Evolutionary conservation across 1,140 invertebrate genomes (phyloP), one percentile per base, ranked within the genome.

Genomic region (Phocides pigmalion): DNA sequence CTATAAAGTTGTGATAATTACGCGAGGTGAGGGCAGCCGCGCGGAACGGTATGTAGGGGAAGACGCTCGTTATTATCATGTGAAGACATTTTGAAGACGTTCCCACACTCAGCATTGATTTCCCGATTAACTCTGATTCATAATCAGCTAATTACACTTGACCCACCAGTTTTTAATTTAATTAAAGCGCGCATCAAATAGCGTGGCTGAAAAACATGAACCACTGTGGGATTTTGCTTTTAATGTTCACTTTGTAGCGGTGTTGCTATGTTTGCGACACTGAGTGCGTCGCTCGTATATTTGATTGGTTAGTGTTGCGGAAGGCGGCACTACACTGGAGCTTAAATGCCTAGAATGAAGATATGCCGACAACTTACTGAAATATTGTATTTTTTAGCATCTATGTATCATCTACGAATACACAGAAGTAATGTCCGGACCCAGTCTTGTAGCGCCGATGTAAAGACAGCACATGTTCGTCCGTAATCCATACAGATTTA

Each of bases 81-180:
- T 89, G 88, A 90, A 90, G 88, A 90, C 68, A 76, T 86, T 89
- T 87, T 76, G 76, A 88, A 90, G 84, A 88, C 84, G 84, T 90
- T 90, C 88, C 88, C 88, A 90, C 88, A 80, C 70, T 56, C 54
- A 70, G 76, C 81, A 79, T 81, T 87, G 87, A 87, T 90, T 88
- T 74, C 77, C 79, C 70, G 79, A 87, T 88, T 80, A 82, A 80
- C 81, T 80, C 76, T 79, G 84, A 88, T 87, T 89, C 85, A 82
- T 88, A 86, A 86, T 78, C 70, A 79, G 71, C 74, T 87, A 84
- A 90, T 87, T 88, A 86, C 76, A 74, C 77, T 80, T 82, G 80
- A 79, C 77, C 79, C 69, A 67, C 66, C 58, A 41, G 53, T 59
- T 73, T 72, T 83, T 80, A 78, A 82, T 81, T 84, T 72, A 72